Conservation (phyloP, 2,113 vertebrate species). For the Phylloscopus trochilus region DNA sequence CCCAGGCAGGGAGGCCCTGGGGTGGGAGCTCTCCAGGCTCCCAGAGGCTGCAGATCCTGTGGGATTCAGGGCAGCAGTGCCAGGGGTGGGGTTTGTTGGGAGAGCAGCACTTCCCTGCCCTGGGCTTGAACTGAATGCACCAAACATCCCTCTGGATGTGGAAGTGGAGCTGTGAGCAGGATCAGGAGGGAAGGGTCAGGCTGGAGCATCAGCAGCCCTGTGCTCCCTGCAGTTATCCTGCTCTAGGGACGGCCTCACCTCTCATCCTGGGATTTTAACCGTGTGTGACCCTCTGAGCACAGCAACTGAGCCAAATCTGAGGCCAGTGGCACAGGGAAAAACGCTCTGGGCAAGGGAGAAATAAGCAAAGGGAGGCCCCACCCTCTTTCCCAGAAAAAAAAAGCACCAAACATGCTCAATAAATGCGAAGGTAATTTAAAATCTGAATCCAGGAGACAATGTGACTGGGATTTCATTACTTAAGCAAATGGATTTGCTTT, state of each 20-base stretch:
- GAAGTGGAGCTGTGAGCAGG: neutral
- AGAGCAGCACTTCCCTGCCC: neutral
- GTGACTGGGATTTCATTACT: slow-evolving; percentile 51
- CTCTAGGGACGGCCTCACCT: neutral
- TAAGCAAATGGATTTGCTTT: slow-evolving; percentile 65
- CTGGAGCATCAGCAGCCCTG: neutral
- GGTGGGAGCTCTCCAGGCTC: neutral
- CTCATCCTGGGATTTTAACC: neutral
- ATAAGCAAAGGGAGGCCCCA: neutral
- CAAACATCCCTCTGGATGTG: neutral
- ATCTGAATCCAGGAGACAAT: slow-evolving; percentile 23
- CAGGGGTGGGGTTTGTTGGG: neutral
- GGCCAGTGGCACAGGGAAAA: neutral
- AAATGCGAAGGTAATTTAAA: slow-evolving; percentile 34
- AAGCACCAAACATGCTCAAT: slow-evolving; percentile 54
- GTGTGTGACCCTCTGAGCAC: neutral
- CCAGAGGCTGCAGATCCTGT: neutral
- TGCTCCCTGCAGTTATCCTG: neutral
- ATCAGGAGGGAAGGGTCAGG: neutral
- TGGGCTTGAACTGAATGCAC: neutral
- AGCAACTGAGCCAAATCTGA: neutral
- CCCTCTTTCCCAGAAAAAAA: slow-evolving; percentile 44
- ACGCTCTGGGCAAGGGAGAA: neutral
- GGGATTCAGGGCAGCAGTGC: neutral
- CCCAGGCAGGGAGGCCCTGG: accelerated